Percentiles rank a stretch among this genome's conserved stretches.
Conservation (phyloP, 2,113 vertebrate genomes). For the Halcyon malimbica region DNA sequence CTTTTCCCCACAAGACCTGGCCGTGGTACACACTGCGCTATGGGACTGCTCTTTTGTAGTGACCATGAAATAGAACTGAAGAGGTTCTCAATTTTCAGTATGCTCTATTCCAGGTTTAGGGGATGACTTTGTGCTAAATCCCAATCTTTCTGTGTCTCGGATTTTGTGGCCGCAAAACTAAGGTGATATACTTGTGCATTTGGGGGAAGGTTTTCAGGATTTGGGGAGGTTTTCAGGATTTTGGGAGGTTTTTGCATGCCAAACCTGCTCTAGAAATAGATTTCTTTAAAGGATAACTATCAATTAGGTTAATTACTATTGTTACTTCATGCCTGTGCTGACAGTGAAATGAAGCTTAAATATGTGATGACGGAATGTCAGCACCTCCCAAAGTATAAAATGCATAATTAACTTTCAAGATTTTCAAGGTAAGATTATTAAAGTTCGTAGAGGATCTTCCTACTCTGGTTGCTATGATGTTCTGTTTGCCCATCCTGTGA, state of each 20-base stretch:
- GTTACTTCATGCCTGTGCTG: background rate
- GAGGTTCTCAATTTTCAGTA: background rate
- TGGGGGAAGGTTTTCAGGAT: background rate
- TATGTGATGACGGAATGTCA: background rate
- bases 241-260: background rate
- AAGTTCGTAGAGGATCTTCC: background rate
- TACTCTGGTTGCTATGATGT: slow-evolving; percentile 26
- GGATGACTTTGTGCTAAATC: background rate
- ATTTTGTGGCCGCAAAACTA: background rate
- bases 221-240: background rate
- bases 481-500: slow-evolving; percentile 30
- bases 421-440: background rate
- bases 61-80: background rate
- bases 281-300: no score
- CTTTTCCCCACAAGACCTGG: background rate
- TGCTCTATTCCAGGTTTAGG: background rate
- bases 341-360: slow-evolving; percentile 14
- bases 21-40: background rate
- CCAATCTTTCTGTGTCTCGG: background rate
- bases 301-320: background rate
- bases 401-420: background rate
- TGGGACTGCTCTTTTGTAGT: background rate
- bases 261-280: background rate
- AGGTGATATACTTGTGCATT: background rate
- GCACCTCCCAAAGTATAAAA: background rate